phyloP scores from a whole-genome alignment of 2,113 vertebrate genomes.

The Indicator maculatus region DNA sequence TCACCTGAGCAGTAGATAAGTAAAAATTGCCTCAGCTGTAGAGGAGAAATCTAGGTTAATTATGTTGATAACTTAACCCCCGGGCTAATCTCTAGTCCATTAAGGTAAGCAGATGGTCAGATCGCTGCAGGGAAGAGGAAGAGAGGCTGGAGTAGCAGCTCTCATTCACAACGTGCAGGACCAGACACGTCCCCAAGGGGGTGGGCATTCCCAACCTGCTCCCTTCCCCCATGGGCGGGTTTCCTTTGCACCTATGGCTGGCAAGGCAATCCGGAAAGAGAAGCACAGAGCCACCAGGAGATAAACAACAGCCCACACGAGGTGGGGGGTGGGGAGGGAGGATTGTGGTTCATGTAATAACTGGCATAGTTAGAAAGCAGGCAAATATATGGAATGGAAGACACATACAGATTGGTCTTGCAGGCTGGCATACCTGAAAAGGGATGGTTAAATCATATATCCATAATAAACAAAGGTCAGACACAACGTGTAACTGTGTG shows the following conservation, averaged over 20 bases:
- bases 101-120: slow-evolving; percentile 71
- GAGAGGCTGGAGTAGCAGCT: not conserved
- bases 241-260: not conserved
- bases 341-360: not conserved
- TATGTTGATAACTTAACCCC: slow-evolving; percentile 64
- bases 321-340: not conserved
- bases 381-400: not conserved
- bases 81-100: slow-evolving; percentile 53
- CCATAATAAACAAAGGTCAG: not conserved
- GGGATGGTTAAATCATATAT: not conserved
- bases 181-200: not conserved
- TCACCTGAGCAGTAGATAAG: slow-evolving; percentile 25
- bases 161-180: slow-evolving; percentile 36
- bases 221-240: not conserved
- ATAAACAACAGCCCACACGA: not conserved
- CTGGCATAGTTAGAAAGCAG: not conserved
- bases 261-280: not conserved
- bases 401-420: fast-evolving
- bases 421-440: not conserved
- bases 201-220: not conserved
- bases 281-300: not conserved
- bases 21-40: not conserved
- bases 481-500: not conserved
- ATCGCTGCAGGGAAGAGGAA: slow-evolving; percentile 48
- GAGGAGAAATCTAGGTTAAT: slow-evolving; percentile 71